Evolutionary conservation across 2,888 invertebrate species (phyloP).

Genomic region (Lycophotia porphyrea): DNA sequence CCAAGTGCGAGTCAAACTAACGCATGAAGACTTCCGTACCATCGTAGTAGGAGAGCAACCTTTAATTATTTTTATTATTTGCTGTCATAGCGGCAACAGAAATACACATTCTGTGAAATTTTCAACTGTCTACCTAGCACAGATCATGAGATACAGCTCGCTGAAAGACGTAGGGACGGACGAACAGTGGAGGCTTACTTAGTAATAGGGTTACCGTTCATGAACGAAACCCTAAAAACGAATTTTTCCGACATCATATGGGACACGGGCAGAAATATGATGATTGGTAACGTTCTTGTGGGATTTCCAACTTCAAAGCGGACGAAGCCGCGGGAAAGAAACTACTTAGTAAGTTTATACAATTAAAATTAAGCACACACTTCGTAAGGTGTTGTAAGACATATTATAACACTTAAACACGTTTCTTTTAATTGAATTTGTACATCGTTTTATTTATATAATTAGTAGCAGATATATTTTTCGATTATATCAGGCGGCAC

Average conservation of each 20-base stretch:
- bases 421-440: slow-evolving; percentile 63
- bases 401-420: slow-evolving; percentile 55
- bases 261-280: neutral
- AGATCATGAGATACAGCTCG: too few species aligned
- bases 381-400: slow-evolving; percentile 47
- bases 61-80: too few species aligned
- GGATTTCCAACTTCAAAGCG: neutral
- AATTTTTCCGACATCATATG: neutral
- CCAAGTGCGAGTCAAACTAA: neutral
- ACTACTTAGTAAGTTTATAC: slow-evolving; percentile 12
- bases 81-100: too few species aligned
- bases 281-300: neutral
- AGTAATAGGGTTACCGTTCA: too few species aligned
- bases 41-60: too few species aligned
- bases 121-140: too few species aligned
- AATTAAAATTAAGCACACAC: slow-evolving; percentile 39
- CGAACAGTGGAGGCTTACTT: too few species aligned
- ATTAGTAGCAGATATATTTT: neutral
- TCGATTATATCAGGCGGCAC: neutral
- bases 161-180: too few species aligned
- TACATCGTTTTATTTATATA: slow-evolving; percentile 57
- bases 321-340: neutral
- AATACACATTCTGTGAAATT: too few species aligned
- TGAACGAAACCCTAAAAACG: neutral
- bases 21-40: too few species aligned